Evolutionary conservation across 2,888 invertebrate genomes (phyloP).

Genomic region (Leptinotarsa tumamoca): DNA sequence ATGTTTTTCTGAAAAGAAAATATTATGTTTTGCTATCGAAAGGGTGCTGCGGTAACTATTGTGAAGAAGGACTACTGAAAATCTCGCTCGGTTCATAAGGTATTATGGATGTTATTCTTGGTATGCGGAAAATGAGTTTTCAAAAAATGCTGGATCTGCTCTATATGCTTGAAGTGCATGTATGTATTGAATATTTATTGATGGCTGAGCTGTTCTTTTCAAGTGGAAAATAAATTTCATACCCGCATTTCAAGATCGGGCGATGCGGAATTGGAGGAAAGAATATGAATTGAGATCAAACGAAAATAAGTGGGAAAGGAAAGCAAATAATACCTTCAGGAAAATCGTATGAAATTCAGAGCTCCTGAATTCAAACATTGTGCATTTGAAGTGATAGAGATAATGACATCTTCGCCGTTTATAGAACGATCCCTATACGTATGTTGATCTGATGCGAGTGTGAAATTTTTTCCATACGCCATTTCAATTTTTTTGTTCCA

Average conservation of each 20-base stretch:
- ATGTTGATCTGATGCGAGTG: too few relatives aligned
- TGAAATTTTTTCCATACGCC: too few relatives aligned
- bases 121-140: constrained; percentile 4
- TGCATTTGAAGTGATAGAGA: too few relatives aligned
- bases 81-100: constrained; percentile 31
- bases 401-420: too few relatives aligned
- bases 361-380: too few relatives aligned
- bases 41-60: constrained; percentile 28
- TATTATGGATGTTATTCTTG: constrained; percentile 31
- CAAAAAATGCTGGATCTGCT: background rate
- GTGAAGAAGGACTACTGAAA: constrained; percentile 27
- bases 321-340: too few relatives aligned
- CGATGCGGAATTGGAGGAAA: background rate
- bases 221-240: constrained; percentile 9
- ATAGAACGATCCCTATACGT: too few relatives aligned
- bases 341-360: too few relatives aligned
- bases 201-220: constrained; percentile 7
- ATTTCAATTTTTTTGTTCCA: too few relatives aligned
- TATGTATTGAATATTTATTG: background rate
- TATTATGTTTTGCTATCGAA: constrained; percentile 17
- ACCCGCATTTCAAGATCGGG: background rate
- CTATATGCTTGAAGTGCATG: background rate
- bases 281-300: background rate
- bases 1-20: constrained; percentile 28
- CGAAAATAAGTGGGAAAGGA: background rate